phyloP scores from a whole-genome alignment of 2,797 vertebrate genomes.

The Pseudomugil tenellus region DNA sequence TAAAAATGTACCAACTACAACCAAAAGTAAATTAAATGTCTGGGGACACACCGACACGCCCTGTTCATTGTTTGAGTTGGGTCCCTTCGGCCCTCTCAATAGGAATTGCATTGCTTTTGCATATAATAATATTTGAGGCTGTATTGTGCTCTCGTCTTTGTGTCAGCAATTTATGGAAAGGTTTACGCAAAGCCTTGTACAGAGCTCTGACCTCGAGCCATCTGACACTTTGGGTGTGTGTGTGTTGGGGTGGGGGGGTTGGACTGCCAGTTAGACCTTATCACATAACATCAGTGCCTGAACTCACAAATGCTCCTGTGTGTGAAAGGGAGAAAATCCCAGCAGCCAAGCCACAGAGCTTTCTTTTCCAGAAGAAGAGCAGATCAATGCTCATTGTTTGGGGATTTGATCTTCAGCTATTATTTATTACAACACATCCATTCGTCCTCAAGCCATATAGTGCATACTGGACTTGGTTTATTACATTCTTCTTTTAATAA shows the following conservation, averaged over 20 bases:
- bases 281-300: conserved; percentile 11
- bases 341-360: conserved; percentile 8
- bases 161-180: conserved; percentile 1
- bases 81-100: conserved; percentile 3
- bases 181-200: conserved; percentile 12
- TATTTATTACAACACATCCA: background rate
- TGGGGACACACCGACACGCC: background rate
- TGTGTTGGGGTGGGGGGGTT: background rate
- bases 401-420: conserved; percentile 8
- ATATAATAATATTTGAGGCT: background rate
- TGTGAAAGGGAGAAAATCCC: conserved; percentile 9
- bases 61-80: conserved; percentile 6
- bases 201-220: conserved; percentile 2
- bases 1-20: conserved; percentile 17
- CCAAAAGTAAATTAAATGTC: conserved; percentile 11
- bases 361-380: conserved; percentile 25
- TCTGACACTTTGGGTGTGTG: background rate
- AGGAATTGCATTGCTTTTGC: conserved; percentile 5
- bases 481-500: background rate
- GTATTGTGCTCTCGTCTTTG: conserved; percentile 7
- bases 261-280: conserved; percentile 1
- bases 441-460: background rate
- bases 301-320: conserved; percentile 8
- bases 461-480: background rate
- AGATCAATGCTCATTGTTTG: conserved; percentile 13